Percentiles rank a stretch among this genome's conserved stretches.
Conservation (phyloP, 2,113 vertebrate genomes). For the Actenoides lindsayi region DNA sequence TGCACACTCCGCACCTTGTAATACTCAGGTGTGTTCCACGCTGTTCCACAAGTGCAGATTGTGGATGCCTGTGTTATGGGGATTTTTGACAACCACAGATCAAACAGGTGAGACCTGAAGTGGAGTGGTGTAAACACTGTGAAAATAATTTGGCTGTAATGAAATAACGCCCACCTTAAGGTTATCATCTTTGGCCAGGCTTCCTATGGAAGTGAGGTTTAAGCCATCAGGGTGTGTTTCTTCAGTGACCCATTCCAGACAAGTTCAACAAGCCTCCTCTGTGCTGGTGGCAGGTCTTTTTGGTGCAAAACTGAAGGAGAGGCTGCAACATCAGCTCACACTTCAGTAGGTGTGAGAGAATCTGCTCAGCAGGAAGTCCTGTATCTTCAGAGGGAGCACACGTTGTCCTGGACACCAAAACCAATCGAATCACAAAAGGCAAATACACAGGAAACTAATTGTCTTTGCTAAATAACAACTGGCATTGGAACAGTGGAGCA, state of each 20-base stretch:
- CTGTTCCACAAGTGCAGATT: not conserved
- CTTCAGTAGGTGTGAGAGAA: not conserved
- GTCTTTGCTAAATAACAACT: not conserved
- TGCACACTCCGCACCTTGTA: not conserved
- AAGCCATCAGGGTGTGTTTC: not conserved
- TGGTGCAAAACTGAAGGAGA: not conserved
- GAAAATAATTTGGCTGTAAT: not conserved
- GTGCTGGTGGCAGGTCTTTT: not conserved
- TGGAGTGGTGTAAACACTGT: not conserved
- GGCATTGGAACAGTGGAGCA: not conserved
- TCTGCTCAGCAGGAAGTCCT: not conserved
- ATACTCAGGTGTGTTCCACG: not conserved
- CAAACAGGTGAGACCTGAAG: not conserved
- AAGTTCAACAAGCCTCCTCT: not conserved
- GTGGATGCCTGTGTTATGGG: not conserved
- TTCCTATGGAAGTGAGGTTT: not conserved
- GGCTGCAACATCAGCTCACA: not conserved
- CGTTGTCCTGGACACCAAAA: not conserved
- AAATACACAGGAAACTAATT: not conserved
- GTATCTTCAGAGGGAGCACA: not conserved
- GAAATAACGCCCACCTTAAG: not conserved
- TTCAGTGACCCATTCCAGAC: not conserved
- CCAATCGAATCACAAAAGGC: not conserved
- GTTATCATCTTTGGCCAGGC: not conserved
- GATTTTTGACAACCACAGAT: not conserved